Evolutionary conservation across 2,888 invertebrate genomes (phyloP).

Genomic region (Aquatica leii): DNA sequence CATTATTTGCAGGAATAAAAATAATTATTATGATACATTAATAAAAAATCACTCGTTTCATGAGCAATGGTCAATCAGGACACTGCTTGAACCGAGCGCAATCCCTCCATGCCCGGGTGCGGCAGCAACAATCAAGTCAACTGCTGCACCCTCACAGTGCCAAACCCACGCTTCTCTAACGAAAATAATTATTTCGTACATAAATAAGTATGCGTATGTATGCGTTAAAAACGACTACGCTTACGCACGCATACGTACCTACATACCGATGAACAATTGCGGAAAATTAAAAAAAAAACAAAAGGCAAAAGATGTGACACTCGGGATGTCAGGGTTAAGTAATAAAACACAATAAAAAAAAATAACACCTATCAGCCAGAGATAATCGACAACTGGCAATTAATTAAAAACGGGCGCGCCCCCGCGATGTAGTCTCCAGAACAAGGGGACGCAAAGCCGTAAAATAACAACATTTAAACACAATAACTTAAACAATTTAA

Average conservation of each 20-base stretch:
- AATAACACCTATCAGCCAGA: slow-evolving; percentile 51
- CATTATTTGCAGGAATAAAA: slow-evolving; percentile 79
- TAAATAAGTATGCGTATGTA: slow-evolving; percentile 40
- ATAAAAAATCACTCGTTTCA: slow-evolving; percentile 58
- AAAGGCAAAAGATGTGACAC: slow-evolving; percentile 52
- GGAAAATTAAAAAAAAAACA: slow-evolving; percentile 33
- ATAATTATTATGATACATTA: slow-evolving; percentile 67
- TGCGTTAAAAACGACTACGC: too few relatives aligned
- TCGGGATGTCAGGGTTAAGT: slow-evolving; percentile 55
- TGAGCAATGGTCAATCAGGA: slow-evolving; percentile 52
- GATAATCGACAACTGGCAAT: slow-evolving; percentile 37
- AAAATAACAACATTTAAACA: slow-evolving; percentile 48
- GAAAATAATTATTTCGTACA: slow-evolving; percentile 42
- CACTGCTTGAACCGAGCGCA: slow-evolving; percentile 56
- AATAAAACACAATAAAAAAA: slow-evolving; percentile 54
- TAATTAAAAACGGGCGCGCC: slow-evolving; percentile 46
- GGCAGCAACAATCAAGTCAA: slow-evolving; percentile 39
- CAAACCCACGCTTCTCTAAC: slow-evolving; percentile 53
- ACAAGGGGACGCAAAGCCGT: slow-evolving; percentile 54
- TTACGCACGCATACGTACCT: too few relatives aligned
- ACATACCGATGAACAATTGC: slow-evolving; percentile 9
- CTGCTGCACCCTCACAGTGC: slow-evolving; percentile 50
- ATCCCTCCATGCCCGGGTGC: slow-evolving; percentile 54
- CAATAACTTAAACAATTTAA: slow-evolving; percentile 59
- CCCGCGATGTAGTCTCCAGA: slow-evolving; percentile 57